Base-by-base conservation (phyloP, 2,888 invertebrate genomes). In the Sericinus montela region DNA sequence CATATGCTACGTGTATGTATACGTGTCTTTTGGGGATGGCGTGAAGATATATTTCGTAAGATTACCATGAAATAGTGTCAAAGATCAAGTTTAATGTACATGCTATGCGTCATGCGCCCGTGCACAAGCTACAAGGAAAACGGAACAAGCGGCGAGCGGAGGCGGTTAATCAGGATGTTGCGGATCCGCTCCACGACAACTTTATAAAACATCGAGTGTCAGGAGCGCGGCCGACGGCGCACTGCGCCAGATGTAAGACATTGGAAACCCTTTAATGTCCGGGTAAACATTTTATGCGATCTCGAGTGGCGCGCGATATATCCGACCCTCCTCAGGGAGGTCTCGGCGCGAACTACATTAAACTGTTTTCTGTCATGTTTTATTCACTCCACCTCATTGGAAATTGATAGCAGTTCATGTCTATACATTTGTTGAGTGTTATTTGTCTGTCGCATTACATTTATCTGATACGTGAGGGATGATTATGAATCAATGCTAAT, bases 391-490 rank as follows among this genome's bases (percentile, higher is more conserved):
- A 30, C 11, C 15, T 28, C 29, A 40, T 9, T 38, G 38, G 23
- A 2, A 38, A 38, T 38, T 38, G 38, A 38, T 38, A 9, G 38
- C 13, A 10, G 8, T 7, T 11, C n/a, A 16, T 36, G 16, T 59
- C 65, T 67, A 65, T 29, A n/a, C 36, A 69, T 60, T 59, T 36
- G 19, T 19, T 3, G 14, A 35, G 25, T 11, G 3, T 4, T 30
- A 11, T 3, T 11, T 30, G 30, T 30, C 30, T 11, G 30, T 30
- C 11, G 30, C n/a, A 11, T 11, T 30, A 3, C 10, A 30, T 30
- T 30, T 30, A 23, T 30, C n/a, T 1, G 1, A 10, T 29, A n/a
- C n/a, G 7, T 29, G n/a, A 29, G 3, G n/a, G 11, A 2, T 4
- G 25, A 3, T 19, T 19, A 19, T 19, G 19, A 19, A n/a, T n/a